A percentile compares a stretch with the other conserved stretches of the same genome.
phyloP scores from a whole-genome alignment of 2,888 invertebrate genomes.

The Plagodis pulveraria region DNA sequence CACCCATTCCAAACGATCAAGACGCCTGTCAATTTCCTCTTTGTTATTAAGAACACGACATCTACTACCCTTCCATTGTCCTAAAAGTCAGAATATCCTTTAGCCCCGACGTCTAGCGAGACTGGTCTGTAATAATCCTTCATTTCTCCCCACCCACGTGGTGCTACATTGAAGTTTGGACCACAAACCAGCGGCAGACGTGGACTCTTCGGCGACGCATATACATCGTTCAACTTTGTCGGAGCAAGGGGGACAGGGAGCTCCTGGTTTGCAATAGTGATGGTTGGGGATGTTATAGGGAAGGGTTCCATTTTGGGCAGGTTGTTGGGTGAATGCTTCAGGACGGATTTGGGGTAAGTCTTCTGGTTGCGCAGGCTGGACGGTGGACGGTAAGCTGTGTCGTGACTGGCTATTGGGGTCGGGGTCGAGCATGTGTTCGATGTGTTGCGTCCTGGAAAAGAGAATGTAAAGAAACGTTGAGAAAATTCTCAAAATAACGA shows the following conservation, averaged over 20 bases:
- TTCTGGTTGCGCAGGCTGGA: conserved; percentile 77
- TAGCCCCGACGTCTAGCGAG: conserved; percentile 86
- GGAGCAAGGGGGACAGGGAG: conserved; percentile 73
- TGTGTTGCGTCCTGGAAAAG: conserved; percentile 74
- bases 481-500: too few species aligned
- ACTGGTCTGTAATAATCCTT: conserved; percentile 89
- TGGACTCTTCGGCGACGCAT: conserved; percentile 74
- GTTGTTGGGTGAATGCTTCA: conserved; percentile 63
- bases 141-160: conserved; percentile 92
- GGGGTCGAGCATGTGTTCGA: conserved; percentile 76
- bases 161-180: conserved; percentile 92
- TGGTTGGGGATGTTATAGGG: conserved; percentile 70
- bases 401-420: conserved; percentile 75
- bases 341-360: conserved; percentile 76
- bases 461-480: too few species aligned
- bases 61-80: background rate
- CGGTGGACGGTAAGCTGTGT: conserved; percentile 81
- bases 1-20: background rate
- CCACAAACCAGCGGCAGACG: conserved; percentile 71
- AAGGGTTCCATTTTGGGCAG: conserved; percentile 81
- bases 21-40: background rate
- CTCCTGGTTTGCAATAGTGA: conserved; percentile 63
- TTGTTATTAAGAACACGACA: background rate
- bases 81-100: conserved; percentile 83
- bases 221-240: conserved; percentile 78